Evolutionary conservation across 2,797 vertebrate genomes (phyloP).

Genomic region (Notamacropus eugenii): DNA sequence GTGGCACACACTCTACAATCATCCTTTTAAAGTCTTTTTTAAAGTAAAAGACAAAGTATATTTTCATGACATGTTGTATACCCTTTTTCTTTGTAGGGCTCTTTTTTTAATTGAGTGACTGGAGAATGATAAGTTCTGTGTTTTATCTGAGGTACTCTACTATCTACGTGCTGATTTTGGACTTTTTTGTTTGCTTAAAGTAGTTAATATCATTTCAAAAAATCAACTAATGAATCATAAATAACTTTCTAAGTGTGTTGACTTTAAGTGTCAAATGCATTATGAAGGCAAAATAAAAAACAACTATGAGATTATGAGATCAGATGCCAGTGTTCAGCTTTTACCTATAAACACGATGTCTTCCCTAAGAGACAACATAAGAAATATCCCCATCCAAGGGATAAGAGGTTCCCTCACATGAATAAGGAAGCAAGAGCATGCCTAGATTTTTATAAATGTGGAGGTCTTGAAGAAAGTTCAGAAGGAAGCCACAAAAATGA

Average conservation of each 20-base stretch:
- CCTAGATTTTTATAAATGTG: background rate
- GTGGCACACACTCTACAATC: slow-evolving; percentile 80
- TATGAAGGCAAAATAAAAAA: slow-evolving; percentile 10
- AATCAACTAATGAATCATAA: slow-evolving; percentile 44
- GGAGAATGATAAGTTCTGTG: slow-evolving; percentile 66
- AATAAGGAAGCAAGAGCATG: background rate
- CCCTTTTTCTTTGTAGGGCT: slow-evolving; percentile 76
- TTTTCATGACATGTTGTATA: slow-evolving; percentile 77
- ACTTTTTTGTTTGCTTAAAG: slow-evolving; percentile 38
- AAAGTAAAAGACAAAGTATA: slow-evolving; percentile 82
- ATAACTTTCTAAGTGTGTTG: slow-evolving; percentile 17
- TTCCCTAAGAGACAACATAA: background rate
- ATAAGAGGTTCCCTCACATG: background rate
- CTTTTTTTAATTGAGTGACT: slow-evolving; percentile 81
- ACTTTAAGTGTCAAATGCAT: background rate
- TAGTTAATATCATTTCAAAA: slow-evolving; percentile 23
- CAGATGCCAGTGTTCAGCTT: background rate
- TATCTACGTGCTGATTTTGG: background rate
- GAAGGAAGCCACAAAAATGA: background rate
- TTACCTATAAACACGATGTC: background rate
- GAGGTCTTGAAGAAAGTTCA: background rate
- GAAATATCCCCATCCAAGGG: background rate
- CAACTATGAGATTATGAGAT: background rate
- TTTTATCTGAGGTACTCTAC: slow-evolving; percentile 55
- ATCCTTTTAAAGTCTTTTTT: slow-evolving; percentile 80